Evolutionary conservation across 2,113 vertebrate species (phyloP), one percentile per base, ranked within the genome.

Genomic region (Arenaria interpres): DNA sequence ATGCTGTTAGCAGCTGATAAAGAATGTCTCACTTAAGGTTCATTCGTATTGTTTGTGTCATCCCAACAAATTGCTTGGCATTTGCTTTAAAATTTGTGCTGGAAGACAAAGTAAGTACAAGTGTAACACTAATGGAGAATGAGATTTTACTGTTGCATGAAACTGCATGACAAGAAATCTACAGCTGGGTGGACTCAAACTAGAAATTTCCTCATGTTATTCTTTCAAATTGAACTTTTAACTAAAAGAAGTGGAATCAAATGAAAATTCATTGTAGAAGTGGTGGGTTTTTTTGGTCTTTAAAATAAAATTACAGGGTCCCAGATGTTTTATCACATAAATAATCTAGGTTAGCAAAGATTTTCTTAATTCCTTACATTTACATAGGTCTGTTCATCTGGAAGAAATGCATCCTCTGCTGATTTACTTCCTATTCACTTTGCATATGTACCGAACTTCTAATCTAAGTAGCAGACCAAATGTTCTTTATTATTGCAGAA

Each of bases 41-140:
- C 41, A 74, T 92, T 90, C 88, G 15, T 81, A 75, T 57, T 84
- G 46, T 87, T 95, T 85, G 14, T 76, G 84, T 93, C 60, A 90
- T 80, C 54, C 59, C 57, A 83, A 78, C 63, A 97, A 97, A 91
- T 67, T 72, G 14, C 45, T 96, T 88, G 76, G 56, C 54, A 84
- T 39, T 82, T 84, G 39, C 75, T 95, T 68, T 56, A 86, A 72
- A 93, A 78, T 53, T 88, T 68, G 45, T 85, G 48, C 51, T 81
- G 90, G 33, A 95, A 97, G 45, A 69, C 30, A 95, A 86, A 82
- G 73, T 66, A 67, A 92, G 51, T 85, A 37, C 76, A 85, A 89
- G 27, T 19, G 63, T 37, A 59, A 19, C 50, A 63, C 51, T 79
- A 79, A 78, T 20, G 18, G 56, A 92, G 62, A 76, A 88, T 60